Evolutionary conservation across 2,888 invertebrate species (phyloP), one percentile per base, ranked within the genome.

Genomic region (Didymodactylos carnosus): DNA sequence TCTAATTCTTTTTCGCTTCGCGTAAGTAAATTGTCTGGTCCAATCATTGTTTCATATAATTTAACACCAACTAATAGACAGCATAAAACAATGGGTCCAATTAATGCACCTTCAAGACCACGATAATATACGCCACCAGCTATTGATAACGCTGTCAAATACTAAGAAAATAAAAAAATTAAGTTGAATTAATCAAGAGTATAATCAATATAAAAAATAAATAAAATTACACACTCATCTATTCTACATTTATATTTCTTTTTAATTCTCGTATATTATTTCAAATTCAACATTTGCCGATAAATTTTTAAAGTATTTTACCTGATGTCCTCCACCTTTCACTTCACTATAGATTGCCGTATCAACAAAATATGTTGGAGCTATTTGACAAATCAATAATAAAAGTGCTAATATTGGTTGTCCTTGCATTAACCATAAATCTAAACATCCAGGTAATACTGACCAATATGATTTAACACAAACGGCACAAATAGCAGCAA

Each of bases 41-140:
- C 69, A n/a, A 13, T 72, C 27, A 74, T 62, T 16, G 62, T 62
- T 62, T 62, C 29, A 19, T 71, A 53, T 35, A 74, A 25, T 43
- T 53, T 25, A 13, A 53, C 74, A 39, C 41, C 27, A 71, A 74
- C 71, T 11, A 74, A 35, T 19, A 71, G 53, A 39, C 53, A 91
- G 83, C 97, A 97, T 0, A 98, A 87, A 71, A 97, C 87, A 40
- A 98, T 87, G 0, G 98, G 98, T 0, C 97, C 98, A 76, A 97
- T 89, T 78, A 98, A 91, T 2, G 95, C 95, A 0, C 98, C 98
- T 84, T 95, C 92, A 75, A 93, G 89, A 0, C 97, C 97, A 78
- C 95, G 86, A 87, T 93, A 97, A 84, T 94, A 94, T 81, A 98
- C 91, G 70, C 98, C 98, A 16, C 97, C 97, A 25, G 94, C 95